Conservation (phyloP, 1,140 invertebrate species). For the Dolichoris vasculosae region DNA sequence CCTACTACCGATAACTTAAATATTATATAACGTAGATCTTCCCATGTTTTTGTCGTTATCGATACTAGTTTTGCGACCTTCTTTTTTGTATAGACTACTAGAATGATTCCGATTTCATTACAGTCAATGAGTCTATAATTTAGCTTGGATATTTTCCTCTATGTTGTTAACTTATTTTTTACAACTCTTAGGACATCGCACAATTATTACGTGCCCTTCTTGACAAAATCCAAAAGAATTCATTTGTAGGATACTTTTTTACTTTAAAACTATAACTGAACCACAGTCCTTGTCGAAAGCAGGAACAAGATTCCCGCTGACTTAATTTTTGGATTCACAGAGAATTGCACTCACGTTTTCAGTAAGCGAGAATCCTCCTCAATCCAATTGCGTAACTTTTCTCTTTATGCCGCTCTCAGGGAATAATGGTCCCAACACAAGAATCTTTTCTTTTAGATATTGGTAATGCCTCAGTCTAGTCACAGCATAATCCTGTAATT, state of each 20-base stretch:
- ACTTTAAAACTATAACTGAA: not conserved
- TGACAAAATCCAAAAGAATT: not conserved
- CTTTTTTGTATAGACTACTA: not conserved
- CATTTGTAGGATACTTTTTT: not conserved
- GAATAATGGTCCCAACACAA: constrained; percentile 61
- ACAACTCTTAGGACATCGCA: not conserved
- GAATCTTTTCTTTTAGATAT: constrained; percentile 76
- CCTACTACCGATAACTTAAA: constrained; percentile 6
- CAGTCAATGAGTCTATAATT: not conserved
- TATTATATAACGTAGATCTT: constrained; percentile 41
- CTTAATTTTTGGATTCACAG: constrained; percentile 42
- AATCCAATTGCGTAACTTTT: constrained; percentile 63
- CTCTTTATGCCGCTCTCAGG: constrained; percentile 62
- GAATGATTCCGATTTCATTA: not conserved
- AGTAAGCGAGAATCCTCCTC: constrained; percentile 50
- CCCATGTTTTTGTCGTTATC: not conserved
- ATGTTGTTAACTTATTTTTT: not conserved
- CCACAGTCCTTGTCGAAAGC: constrained; percentile 38
- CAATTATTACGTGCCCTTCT: not conserved
- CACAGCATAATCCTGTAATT: constrained; percentile 76
- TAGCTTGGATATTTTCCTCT: not conserved
- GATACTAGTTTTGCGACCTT: not conserved
- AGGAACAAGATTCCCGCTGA: constrained; percentile 28
- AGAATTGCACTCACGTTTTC: constrained; percentile 39
- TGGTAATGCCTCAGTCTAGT: constrained; percentile 76